Evolutionary conservation across 2,113 vertebrate genomes (phyloP).

Genomic region (Progne subis): DNA sequence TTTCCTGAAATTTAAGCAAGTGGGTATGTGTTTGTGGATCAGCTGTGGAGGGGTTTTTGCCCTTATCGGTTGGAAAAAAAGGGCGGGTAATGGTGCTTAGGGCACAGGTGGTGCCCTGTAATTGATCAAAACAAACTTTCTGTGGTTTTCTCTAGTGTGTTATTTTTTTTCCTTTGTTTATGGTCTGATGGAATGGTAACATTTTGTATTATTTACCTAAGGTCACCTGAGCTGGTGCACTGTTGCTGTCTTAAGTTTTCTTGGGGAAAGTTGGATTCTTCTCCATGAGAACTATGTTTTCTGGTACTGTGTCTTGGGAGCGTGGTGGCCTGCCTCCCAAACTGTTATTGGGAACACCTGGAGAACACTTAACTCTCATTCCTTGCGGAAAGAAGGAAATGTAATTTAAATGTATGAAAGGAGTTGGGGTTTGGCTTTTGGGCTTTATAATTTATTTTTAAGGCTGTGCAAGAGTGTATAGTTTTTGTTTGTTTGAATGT

Average conservation of each 20-base stretch:
- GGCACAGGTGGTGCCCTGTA: not conserved
- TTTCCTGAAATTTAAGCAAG: not conserved
- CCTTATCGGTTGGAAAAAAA: not conserved
- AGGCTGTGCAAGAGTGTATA: not conserved
- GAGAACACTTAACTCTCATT: conserved; percentile 26
- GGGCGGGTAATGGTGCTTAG: not conserved
- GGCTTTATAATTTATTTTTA: not conserved
- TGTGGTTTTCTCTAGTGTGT: not conserved
- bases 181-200: not conserved
- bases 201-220: not conserved
- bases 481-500: not conserved
- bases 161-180: not conserved
- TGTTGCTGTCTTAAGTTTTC: not conserved
- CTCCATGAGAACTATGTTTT: conserved; percentile 18
- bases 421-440: not conserved
- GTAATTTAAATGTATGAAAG: not conserved
- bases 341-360: conserved; percentile 54
- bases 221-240: not conserved
- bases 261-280: conserved; percentile 12
- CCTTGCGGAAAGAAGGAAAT: conserved; percentile 21
- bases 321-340: not conserved
- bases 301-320: conserved; percentile 23
- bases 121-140: not conserved
- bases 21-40: accelerated
- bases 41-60: not conserved